Evolutionary conservation across 2,888 invertebrate genomes (phyloP).

Genomic region (Protodeltote pygarga): DNA sequence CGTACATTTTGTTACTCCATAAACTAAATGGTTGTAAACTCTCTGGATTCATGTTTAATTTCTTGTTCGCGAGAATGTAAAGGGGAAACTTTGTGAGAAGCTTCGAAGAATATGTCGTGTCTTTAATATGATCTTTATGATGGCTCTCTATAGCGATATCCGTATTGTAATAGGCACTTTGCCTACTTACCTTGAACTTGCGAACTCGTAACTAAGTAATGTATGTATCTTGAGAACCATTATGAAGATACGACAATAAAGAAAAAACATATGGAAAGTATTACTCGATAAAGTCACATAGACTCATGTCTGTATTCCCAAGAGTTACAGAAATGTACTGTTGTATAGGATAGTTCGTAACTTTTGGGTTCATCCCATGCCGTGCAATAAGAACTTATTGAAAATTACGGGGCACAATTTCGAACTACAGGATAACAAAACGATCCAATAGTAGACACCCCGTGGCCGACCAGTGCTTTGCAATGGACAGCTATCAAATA

Average conservation of each 20-base stretch:
- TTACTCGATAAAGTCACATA: neutral
- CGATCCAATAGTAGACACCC: no score
- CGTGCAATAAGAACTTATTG: no score
- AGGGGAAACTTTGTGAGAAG: neutral
- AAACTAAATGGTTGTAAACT: slow-evolving; percentile 23
- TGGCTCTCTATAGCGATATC: neutral
- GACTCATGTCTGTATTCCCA: no score
- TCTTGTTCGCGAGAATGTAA: slow-evolving; percentile 10
- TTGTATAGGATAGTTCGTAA: no score
- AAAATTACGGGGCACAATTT: no score
- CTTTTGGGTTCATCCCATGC: no score
- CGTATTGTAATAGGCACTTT: slow-evolving; percentile 17
- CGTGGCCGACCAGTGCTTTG: no score
- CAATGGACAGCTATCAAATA: no score
- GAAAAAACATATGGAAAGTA: neutral
- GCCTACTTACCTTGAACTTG: slow-evolving; percentile 10
- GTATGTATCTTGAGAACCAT: slow-evolving; percentile 1
- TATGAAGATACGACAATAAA: slow-evolving; percentile 1
- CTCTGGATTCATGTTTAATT: slow-evolving; percentile 12
- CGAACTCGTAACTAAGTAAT: slow-evolving; percentile 4
- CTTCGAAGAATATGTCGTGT: neutral
- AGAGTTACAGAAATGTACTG: no score
- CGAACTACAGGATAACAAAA: no score
- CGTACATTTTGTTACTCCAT: slow-evolving; percentile 24
- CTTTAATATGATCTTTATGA: slow-evolving; percentile 21